Percentiles rank a stretch among this genome's conserved stretches.
Evolutionary conservation across 2,797 vertebrate genomes (phyloP).

Genomic region (Miichthys miiuy): DNA sequence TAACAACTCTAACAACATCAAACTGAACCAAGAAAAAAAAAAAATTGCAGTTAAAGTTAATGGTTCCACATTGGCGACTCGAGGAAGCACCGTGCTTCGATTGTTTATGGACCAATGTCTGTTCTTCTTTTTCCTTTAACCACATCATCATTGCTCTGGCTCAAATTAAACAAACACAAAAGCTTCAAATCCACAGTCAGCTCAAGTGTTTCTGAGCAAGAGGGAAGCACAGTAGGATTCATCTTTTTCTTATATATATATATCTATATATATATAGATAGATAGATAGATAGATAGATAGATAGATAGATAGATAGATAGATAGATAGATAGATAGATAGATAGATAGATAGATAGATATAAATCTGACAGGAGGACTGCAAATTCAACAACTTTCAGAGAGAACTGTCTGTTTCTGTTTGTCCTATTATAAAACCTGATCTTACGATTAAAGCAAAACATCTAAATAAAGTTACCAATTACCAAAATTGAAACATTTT

Average conservation of each 20-base stretch:
- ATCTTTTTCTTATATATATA: too few relatives aligned
- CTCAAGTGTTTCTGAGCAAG: not conserved
- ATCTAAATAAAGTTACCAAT: not conserved
- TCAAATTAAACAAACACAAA: slow-evolving; percentile 23
- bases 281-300: too few relatives aligned
- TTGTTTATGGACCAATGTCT: slow-evolving; percentile 14
- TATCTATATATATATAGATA: too few relatives aligned
- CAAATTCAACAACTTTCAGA: not conserved
- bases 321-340: too few relatives aligned
- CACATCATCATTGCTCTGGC: slow-evolving; percentile 18
- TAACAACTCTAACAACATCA: not conserved
- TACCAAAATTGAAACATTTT: not conserved
- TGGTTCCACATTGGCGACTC: not conserved
- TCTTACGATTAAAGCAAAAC: not conserved
- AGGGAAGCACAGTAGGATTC: not conserved
- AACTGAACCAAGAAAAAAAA: slow-evolving; percentile 1
- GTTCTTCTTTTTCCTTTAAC: slow-evolving; percentile 15
- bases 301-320: too few relatives aligned
- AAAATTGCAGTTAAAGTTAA: not conserved
- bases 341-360: too few relatives aligned
- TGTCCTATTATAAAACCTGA: not conserved
- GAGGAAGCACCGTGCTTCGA: not conserved
- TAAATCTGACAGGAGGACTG: not conserved
- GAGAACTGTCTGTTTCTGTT: slow-evolving; percentile 2
- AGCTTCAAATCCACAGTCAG: not conserved